phyloP scores from a whole-genome alignment of 2,888 invertebrate genomes.

The Amblyjoppa fuscipennis region DNA sequence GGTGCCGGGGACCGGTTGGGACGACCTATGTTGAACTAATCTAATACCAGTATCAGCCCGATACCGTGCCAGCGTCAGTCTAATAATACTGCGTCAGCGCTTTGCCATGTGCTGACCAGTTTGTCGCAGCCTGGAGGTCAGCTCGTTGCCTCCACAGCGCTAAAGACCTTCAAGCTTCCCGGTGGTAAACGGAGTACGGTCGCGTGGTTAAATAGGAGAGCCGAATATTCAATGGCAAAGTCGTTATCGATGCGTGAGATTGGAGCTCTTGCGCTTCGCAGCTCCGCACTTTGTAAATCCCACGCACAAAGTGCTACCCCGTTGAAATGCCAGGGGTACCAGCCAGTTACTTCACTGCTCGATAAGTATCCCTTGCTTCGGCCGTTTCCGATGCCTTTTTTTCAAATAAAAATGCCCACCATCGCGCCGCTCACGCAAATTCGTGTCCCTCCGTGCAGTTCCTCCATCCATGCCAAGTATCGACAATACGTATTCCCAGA shows the following conservation, averaged over 20 bases:
- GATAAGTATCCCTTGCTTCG: too few relatives aligned
- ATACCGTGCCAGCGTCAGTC: background rate
- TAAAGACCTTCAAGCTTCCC: background rate
- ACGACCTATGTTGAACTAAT: slow-evolving; percentile 8
- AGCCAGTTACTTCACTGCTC: too few relatives aligned
- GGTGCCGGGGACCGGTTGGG: background rate
- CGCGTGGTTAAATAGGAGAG: background rate
- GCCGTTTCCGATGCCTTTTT: too few relatives aligned
- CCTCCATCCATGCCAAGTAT: background rate
- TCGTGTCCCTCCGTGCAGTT: too few relatives aligned
- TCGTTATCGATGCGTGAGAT: background rate
- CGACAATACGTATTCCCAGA: background rate
- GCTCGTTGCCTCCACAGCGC: background rate
- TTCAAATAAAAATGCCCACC: too few relatives aligned
- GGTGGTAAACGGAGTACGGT: background rate
- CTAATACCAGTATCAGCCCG: background rate
- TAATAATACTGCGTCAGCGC: slow-evolving; percentile 20
- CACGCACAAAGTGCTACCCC: background rate
- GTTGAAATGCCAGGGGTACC: background rate
- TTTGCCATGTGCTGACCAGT: slow-evolving; percentile 11
- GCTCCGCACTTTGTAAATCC: background rate
- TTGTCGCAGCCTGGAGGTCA: background rate
- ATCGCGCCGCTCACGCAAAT: too few relatives aligned
- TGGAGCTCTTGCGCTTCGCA: background rate
- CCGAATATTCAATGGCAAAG: background rate